Evolutionary conservation across 2,888 invertebrate species (phyloP), one percentile per base, ranked within the genome.

Genomic region (Encarsia formosa): DNA sequence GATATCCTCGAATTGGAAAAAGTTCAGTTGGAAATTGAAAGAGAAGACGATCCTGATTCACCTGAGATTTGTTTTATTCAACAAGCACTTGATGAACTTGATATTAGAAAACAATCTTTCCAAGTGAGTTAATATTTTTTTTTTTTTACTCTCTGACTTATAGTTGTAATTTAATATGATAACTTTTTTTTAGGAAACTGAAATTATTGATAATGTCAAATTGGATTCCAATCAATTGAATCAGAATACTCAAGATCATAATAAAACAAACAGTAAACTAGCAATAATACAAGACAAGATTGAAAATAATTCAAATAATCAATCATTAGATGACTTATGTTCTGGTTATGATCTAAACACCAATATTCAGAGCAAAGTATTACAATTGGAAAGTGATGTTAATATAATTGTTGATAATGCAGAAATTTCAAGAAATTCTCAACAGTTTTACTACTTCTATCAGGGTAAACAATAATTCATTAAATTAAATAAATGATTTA

Each of bases 61-160:
- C 88, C 92, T 1, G 95, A 96, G 76, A 81, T 85, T 65, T 84
- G 88, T 63, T 96, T 89, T 67, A 83, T 94, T 59, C 86, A 93
- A 68, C 84, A 91, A 75, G 95, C 95, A 13, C 73, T 94, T 43
- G 73, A 81, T 43, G 80, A 87, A 68, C 76, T 92, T 8, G 76
- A 77, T 49, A 66, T 75, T 44, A 78, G 87, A 67, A 66, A 73
- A 49, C 47, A 65, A 11, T 40, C 54, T 19, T 23, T 41, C 3
- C 29, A 54, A 20, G 56, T 56, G 53, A 13, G 31, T 31, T 16
- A 6, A 16, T 5, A 20, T 23, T 41, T 16, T 16, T n/a, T n/a
- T n/a, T n/a, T n/a, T n/a, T n/a, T n/a, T n/a, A n/a, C n/a, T n/a
- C n/a, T n/a, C n/a, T n/a, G n/a, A n/a, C n/a, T n/a, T n/a, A n/a